These are phyloP conservation scores for Megalonaias nervosa DNA, from an alignment of 1,140 invertebrate species.

Conservation along the genomic window DNA sequence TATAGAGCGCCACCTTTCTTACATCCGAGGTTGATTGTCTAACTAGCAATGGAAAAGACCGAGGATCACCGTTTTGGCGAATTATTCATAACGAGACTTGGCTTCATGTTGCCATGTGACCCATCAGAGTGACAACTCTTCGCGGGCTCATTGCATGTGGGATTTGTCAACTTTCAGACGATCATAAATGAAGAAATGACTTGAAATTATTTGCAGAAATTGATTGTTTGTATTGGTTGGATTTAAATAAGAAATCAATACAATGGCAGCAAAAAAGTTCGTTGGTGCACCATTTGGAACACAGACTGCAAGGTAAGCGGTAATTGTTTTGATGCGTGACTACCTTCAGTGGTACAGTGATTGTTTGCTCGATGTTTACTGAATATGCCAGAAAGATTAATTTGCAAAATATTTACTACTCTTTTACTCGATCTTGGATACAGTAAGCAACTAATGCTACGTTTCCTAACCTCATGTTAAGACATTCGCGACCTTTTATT, in stretches of 20 bases:
- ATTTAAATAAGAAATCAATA: constrained; percentile 4
- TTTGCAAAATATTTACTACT: too few species aligned
- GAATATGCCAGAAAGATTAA: too few species aligned
- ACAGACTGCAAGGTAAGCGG: constrained; percentile 62
- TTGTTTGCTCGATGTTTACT: neutral
- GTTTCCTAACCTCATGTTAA: too few species aligned
- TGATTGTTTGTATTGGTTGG: neutral
- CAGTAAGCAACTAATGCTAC: too few species aligned
- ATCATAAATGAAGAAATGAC: too few species aligned
- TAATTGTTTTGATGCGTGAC: neutral
- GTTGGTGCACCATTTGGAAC: constrained; percentile 65
- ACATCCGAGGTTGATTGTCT: too few species aligned
- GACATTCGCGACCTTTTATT: too few species aligned
- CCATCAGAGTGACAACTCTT: constrained; percentile 45
- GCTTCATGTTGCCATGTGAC: constrained; percentile 59
- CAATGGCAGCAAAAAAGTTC: constrained; percentile 64
- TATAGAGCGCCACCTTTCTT: too few species aligned
- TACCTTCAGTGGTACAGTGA: neutral
- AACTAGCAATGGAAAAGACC: too few species aligned
- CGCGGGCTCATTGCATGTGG: constrained; percentile 5
- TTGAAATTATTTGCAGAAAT: too few species aligned
- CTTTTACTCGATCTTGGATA: too few species aligned
- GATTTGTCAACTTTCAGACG: too few species aligned
- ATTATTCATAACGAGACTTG: constrained; percentile 7
- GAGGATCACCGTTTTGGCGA: neutral